phyloP scores from a whole-genome alignment of 1,140 invertebrate genomes.

The Drosophila pruinosa region DNA sequence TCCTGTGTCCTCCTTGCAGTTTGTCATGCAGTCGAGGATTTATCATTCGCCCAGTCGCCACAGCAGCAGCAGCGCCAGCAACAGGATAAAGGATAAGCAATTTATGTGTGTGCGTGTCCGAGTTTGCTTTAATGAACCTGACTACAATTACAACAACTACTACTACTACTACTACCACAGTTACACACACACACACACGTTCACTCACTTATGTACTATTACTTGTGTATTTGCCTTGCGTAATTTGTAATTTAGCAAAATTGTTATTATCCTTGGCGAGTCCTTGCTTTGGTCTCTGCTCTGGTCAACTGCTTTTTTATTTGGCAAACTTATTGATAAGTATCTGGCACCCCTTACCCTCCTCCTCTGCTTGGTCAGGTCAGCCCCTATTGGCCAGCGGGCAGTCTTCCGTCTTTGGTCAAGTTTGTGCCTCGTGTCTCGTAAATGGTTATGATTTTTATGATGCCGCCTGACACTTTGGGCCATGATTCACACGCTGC shows the following conservation, averaged over 20 bases:
- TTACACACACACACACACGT: background rate
- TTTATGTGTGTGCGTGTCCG: slow-evolving; percentile 67
- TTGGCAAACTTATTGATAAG: slow-evolving; percentile 48
- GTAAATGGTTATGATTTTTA: slow-evolving; percentile 79
- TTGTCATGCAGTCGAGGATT: slow-evolving; percentile 78
- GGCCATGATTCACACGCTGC: slow-evolving; percentile 50
- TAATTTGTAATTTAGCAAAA: slow-evolving; percentile 78
- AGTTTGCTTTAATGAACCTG: slow-evolving; percentile 70
- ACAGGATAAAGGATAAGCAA: slow-evolving; percentile 77
- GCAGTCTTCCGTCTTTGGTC: background rate
- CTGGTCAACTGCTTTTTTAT: slow-evolving; percentile 66
- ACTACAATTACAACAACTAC: slow-evolving; percentile 1
- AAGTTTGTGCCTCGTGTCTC: slow-evolving; percentile 30
- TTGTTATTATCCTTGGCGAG: slow-evolving; percentile 69
- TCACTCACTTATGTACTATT: background rate
- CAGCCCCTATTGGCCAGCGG: slow-evolving; percentile 15
- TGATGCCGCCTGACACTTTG: slow-evolving; percentile 64
- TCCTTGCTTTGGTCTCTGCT: no score
- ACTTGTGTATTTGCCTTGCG: slow-evolving; percentile 13
- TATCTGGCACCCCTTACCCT: slow-evolving; percentile 20
- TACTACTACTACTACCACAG: background rate
- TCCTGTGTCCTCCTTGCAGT: slow-evolving; percentile 77
- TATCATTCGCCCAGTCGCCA: slow-evolving; percentile 60
- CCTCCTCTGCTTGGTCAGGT: background rate
- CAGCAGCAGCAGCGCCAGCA: slow-evolving; percentile 35